Conservation (phyloP, 2,797 vertebrate species). For the Coilia nasus region DNA sequence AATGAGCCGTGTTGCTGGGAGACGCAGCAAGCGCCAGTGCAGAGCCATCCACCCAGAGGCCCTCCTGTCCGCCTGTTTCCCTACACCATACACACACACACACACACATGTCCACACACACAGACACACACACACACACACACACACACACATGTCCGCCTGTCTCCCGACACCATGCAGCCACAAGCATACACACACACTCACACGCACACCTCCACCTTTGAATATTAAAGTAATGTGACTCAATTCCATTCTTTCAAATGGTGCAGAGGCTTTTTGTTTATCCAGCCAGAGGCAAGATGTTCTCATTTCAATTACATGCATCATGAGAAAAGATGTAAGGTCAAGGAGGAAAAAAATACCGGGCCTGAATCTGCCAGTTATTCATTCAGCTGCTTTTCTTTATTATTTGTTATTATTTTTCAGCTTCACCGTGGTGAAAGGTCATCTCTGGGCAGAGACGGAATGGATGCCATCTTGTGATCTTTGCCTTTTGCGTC, state of each 20-base stretch:
- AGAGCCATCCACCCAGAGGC: not conserved
- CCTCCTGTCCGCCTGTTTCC: not conserved
- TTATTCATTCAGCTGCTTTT: not conserved
- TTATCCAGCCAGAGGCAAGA: not conserved
- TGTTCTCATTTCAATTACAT: not conserved
- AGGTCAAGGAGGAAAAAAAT: not conserved
- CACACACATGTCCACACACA: too few relatives aligned
- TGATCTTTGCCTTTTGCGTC: not conserved
- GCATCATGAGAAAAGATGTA: too few relatives aligned
- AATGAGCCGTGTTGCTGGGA: conserved; percentile 50
- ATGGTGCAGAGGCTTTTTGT: not conserved
- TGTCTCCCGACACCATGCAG: too few relatives aligned
- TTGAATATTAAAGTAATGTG: too few relatives aligned
- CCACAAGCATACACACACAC: not conserved
- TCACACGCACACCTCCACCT: not conserved
- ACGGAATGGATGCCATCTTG: not conserved
- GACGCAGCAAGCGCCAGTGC: not conserved
- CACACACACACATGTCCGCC: not conserved
- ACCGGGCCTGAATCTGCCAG: not conserved
- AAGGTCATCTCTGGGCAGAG: not conserved
- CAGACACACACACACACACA: not conserved
- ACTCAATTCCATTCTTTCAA: too few relatives aligned
- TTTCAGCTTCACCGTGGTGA: not conserved
- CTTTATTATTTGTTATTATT: not conserved
- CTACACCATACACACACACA: too few relatives aligned